Conservation (phyloP, 2,113 vertebrate genomes). For the Dolichotis patagonum region DNA sequence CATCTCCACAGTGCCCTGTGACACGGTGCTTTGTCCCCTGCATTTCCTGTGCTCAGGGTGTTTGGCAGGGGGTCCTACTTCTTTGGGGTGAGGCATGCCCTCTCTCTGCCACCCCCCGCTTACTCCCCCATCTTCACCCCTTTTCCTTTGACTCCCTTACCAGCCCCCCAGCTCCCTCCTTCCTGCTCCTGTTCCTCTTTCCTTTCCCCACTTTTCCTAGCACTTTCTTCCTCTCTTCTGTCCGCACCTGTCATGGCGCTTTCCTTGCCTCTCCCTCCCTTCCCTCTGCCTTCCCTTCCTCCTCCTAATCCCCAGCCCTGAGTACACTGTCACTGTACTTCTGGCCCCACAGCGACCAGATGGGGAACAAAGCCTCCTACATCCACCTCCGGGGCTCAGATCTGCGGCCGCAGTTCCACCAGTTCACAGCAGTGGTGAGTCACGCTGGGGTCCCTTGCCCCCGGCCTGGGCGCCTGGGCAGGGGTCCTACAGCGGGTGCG, state of each 20-base stretch:
- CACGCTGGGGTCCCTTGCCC: rapidly evolving
- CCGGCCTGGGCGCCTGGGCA: background rate
- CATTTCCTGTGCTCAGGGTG: background rate
- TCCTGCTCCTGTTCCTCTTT: background rate
- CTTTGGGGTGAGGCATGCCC: rapidly evolving
- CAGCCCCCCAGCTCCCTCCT: background rate
- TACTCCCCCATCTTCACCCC: rapidly evolving
- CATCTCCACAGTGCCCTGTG: rapidly evolving
- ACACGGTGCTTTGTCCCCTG: background rate
- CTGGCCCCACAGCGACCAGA: conserved; percentile 91
- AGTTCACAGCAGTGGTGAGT: conserved; percentile 99
- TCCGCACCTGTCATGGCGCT: background rate
- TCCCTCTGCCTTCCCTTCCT: no score
- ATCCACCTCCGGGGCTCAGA: conserved; percentile 96
- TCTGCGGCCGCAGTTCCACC: conserved; percentile 96
- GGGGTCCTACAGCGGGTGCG: rapidly evolving
- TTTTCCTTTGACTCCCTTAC: background rate
- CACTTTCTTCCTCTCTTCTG: background rate
- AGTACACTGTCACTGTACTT: background rate
- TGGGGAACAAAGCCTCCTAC: conserved; percentile 97
- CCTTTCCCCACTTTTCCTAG: background rate
- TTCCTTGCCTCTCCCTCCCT: rapidly evolving
- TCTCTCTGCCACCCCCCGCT: rapidly evolving
- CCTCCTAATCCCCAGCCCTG: background rate
- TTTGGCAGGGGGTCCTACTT: background rate